These are phyloP conservation scores for Esox masquinongy DNA, from an alignment of 2,797 vertebrate genomes.

Conservation along the genomic window DNA sequence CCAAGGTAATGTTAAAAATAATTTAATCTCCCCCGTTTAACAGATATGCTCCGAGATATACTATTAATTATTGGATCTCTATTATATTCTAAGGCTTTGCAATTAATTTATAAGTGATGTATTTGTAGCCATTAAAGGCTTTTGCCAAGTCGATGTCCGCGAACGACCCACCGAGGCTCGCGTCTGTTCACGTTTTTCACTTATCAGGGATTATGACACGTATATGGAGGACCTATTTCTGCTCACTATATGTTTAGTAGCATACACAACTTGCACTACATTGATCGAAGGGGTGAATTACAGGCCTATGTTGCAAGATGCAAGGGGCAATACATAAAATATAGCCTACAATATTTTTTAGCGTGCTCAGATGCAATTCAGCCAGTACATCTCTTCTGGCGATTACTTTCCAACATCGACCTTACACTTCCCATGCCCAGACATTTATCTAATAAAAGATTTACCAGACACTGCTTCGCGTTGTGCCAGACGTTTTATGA, in stretches of 20 bases:
- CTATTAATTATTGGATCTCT: constrained; percentile 68
- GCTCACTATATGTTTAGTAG: background rate
- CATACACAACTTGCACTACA: background rate
- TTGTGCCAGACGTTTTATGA: constrained; percentile 70
- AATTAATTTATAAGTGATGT: constrained; percentile 67
- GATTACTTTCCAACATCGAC: constrained; percentile 80
- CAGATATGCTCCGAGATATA: constrained; percentile 61
- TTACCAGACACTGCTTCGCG: constrained; percentile 75
- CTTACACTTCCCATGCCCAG: constrained; percentile 60
- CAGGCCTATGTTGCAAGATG: background rate
- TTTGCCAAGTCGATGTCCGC: constrained; percentile 64
- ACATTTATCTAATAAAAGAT: constrained; percentile 85
- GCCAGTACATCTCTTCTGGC: constrained; percentile 78
- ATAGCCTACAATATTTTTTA: background rate
- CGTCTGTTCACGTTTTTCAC: constrained; percentile 48
- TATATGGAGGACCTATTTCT: background rate
- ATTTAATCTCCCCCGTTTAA: constrained; percentile 68
- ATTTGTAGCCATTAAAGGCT: constrained; percentile 66
- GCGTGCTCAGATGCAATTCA: constrained; percentile 2
- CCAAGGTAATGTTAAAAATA: constrained; percentile 59
- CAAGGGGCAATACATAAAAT: background rate
- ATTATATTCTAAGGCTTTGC: constrained; percentile 67
- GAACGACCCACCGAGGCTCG: constrained; percentile 63
- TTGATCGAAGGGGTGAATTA: background rate
- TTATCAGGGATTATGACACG: background rate